These are phyloP conservation scores for Stomorhina lunata DNA, from an alignment of 2,888 invertebrate species.

Conservation along the genomic window DNA sequence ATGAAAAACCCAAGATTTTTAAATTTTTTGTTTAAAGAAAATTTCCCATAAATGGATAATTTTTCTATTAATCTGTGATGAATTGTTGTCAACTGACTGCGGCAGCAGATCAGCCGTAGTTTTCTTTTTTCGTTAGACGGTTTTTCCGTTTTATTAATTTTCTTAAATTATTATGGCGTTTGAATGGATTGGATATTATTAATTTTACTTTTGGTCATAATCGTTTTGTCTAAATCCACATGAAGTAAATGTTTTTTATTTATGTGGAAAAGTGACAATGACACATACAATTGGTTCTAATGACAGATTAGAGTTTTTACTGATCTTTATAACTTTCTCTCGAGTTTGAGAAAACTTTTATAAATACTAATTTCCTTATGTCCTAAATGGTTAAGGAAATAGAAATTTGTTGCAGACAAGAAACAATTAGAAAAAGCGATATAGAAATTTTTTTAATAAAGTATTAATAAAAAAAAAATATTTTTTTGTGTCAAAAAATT, in stretches of 20 bases:
- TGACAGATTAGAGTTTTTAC: constrained; percentile 15
- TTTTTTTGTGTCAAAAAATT: no score
- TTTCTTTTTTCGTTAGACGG: constrained; percentile 38
- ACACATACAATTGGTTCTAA: constrained; percentile 35
- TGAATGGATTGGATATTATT: not conserved
- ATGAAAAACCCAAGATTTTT: no score
- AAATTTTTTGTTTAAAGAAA: constrained; percentile 8
- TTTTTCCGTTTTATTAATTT: constrained; percentile 53
- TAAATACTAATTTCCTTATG: constrained; percentile 6
- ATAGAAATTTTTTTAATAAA: no score
- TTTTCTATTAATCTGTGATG: constrained; percentile 49
- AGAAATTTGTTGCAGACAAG: not conserved
- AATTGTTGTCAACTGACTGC: constrained; percentile 55
- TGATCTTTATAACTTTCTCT: constrained; percentile 46
- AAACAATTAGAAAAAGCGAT: not conserved
- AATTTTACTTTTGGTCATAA: constrained; percentile 17
- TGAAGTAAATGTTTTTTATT: not conserved
- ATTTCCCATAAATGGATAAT: constrained; percentile 36
- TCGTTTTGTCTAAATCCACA: constrained; percentile 15
- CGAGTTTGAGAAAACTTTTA: constrained; percentile 15
- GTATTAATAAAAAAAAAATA: no score
- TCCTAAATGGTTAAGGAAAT: constrained; percentile 14
- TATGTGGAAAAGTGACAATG: constrained; percentile 4
- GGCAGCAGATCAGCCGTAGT: no score
- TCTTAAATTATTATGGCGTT: constrained; percentile 48